phyloP scores from a whole-genome alignment of 1,140 invertebrate genomes.

The Galleria mellonella region DNA sequence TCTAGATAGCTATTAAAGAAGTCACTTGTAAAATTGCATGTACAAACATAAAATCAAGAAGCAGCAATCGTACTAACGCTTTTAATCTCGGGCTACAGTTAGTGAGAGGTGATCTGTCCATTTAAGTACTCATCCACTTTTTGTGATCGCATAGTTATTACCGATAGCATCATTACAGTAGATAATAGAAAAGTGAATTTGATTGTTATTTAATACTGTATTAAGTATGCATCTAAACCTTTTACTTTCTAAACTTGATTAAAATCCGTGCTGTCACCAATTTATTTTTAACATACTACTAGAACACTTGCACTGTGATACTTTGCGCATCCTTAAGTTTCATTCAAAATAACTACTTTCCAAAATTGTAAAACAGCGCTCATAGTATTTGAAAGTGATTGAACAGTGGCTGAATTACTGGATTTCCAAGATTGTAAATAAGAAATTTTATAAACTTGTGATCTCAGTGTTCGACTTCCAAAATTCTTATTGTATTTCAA shows the following conservation, averaged over 20 bases:
- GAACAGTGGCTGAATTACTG: no score
- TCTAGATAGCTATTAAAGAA: not conserved
- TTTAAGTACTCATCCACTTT: conserved; percentile 43
- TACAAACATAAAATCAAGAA: conserved; percentile 9
- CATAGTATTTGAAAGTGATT: no score
- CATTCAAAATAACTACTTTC: no score
- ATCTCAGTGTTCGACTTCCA: no score
- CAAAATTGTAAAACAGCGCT: no score
- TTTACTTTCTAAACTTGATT: conserved; percentile 32
- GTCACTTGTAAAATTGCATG: not conserved
- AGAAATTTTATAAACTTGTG: no score
- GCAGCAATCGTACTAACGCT: conserved; percentile 16
- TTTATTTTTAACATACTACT: no score
- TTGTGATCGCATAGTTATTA: conserved; percentile 28
- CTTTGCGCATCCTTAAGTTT: no score
- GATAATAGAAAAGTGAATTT: conserved; percentile 51
- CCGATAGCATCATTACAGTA: conserved; percentile 33
- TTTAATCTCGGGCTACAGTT: conserved; percentile 28
- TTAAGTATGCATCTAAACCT: conserved; percentile 26
- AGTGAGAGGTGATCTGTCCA: conserved; percentile 35
- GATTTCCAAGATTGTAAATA: no score
- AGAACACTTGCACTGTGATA: no score
- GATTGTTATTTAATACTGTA: conserved; percentile 29
- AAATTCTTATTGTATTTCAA: no score
- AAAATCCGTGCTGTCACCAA: no score